Conservation (phyloP, 2,888 invertebrate species). For the Slavum lentiscoides region DNA sequence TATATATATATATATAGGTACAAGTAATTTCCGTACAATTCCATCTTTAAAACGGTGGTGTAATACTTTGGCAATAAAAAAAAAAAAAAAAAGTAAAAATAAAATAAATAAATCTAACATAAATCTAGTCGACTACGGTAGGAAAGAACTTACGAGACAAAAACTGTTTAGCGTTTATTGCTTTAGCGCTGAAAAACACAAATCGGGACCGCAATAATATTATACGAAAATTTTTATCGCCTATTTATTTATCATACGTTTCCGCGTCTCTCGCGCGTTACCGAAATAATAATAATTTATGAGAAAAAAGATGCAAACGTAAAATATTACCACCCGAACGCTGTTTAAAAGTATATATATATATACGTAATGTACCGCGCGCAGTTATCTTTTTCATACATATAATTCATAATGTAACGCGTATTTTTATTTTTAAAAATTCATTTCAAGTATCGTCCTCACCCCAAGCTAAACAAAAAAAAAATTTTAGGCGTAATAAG, state of each 20-base stretch:
- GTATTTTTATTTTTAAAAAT: no score
- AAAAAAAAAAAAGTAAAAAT: neutral
- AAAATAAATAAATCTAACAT: slow-evolving; percentile 24
- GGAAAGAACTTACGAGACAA: slow-evolving; percentile 13
- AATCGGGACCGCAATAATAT: slow-evolving; percentile 44
- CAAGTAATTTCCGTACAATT: neutral
- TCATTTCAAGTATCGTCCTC: no score
- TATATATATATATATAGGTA: neutral
- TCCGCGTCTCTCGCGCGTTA: slow-evolving; percentile 5
- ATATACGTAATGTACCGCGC: neutral
- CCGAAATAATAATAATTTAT: slow-evolving; percentile 41
- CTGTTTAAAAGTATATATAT: neutral
- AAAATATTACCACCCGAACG: neutral
- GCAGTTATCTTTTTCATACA: no score
- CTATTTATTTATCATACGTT: slow-evolving; percentile 47
- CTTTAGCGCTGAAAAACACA: slow-evolving; percentile 31
- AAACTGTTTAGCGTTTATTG: slow-evolving; percentile 50
- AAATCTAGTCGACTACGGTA: slow-evolving; percentile 26
- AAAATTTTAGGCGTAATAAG: no score
- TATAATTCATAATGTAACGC: no score
- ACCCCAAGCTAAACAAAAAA: no score
- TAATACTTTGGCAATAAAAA: neutral
- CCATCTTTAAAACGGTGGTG: neutral
- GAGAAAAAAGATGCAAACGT: neutral
- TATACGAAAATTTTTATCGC: slow-evolving; percentile 21